Evolutionary conservation across 2,113 vertebrate species (phyloP), one percentile per base, ranked within the genome.

Genomic region (Gasterosteus aculeatus): DNA sequence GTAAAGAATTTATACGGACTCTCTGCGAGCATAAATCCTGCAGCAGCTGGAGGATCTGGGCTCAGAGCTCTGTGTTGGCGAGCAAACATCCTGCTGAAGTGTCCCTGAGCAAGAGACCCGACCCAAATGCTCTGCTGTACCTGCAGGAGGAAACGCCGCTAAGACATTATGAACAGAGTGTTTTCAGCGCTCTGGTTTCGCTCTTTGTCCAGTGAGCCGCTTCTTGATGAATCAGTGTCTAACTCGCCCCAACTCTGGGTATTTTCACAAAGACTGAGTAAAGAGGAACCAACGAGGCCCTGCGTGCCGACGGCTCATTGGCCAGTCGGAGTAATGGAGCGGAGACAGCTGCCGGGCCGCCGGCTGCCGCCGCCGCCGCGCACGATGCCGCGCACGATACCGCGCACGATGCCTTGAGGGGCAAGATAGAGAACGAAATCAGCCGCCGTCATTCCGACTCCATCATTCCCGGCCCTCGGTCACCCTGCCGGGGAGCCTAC

Each of bases 201-300:
- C 72, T 78, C 79, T 78, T 54, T 15, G 62, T 61, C 72, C 75
- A 31, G n/a, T 11, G 51, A 74, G 70, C 67, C 46, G 9, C 47
- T 69, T 83, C 76, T 42, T 77, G 82, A 81, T 84, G 59, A 10
- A 74, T 75, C 72, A 65, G 71, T 73, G 47, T 86, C 84, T 79
- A 78, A 89, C 68, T 66, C 72, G n/a, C 41, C 41, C 75, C 16
- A 41, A n/a, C 65, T 75, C 78, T 74, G 74, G 78, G 61, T 81
- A 68, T 89, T 88, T 84, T 68, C 83, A 81, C 85, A 81, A 83
- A 84, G 76, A 75, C 35, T 42, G 83, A 77, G 70, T 87, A 78
- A 88, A 83, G 77, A 81, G 88, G 70, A 83, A 88, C 90, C 89
- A 87, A 88, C 89, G 87, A 89, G 89, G 74, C 83, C 51, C 75